Conservation (phyloP, 2,888 invertebrate species). For the Diloba caeruleocephala region DNA sequence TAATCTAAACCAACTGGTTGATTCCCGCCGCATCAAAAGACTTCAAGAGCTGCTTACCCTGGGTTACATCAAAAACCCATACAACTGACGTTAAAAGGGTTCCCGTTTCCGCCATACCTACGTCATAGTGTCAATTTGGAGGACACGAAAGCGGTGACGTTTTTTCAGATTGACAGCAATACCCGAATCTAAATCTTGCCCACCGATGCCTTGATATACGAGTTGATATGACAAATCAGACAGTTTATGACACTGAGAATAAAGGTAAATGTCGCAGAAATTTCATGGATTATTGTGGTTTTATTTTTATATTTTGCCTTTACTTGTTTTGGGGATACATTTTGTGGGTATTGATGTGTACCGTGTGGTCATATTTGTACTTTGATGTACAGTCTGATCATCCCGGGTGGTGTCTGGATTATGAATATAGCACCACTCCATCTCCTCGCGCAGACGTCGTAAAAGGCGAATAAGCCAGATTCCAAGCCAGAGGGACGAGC, state of each 20-base stretch:
- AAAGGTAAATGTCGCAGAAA: slow-evolving; percentile 47
- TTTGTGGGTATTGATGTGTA: background rate
- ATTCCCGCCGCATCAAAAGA: slow-evolving; percentile 18
- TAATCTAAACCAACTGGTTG: slow-evolving; percentile 18
- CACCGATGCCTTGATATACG: slow-evolving; percentile 58
- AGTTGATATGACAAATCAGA: slow-evolving; percentile 59
- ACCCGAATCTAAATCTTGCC: slow-evolving; percentile 64
- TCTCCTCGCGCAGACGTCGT: too few relatives aligned
- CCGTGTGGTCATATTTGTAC: too few relatives aligned
- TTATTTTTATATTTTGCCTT: slow-evolving; percentile 35
- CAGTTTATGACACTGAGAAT: slow-evolving; percentile 51
- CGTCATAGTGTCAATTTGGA: slow-evolving; percentile 69
- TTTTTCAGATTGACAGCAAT: slow-evolving; percentile 65
- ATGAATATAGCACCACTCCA: too few relatives aligned
- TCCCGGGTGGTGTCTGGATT: too few relatives aligned
- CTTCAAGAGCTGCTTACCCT: slow-evolving; percentile 39
- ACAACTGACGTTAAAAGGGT: slow-evolving; percentile 68
- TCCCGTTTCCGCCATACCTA: slow-evolving; percentile 64
- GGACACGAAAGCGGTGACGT: slow-evolving; percentile 58
- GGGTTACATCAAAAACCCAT: slow-evolving; percentile 45
- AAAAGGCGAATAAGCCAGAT: too few relatives aligned
- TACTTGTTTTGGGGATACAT: slow-evolving; percentile 11
- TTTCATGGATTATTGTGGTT: slow-evolving; percentile 41
- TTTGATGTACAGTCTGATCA: too few relatives aligned
- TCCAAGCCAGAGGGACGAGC: too few relatives aligned